Base-by-base conservation (phyloP, 2,888 invertebrate genomes). In the Drosophila barbarae region DNA sequence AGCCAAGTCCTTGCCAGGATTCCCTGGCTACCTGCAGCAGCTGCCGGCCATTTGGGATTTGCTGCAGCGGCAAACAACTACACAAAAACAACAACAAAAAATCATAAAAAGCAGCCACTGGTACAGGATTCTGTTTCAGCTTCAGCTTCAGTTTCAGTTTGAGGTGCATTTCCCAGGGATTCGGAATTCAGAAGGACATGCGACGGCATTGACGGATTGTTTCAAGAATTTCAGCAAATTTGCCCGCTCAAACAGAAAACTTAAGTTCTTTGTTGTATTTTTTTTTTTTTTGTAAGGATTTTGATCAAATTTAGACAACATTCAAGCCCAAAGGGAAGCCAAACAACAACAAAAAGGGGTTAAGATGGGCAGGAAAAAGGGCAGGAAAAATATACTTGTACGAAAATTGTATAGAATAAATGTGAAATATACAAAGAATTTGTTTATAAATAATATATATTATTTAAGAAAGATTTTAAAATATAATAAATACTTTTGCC, bases 211-310 rank as follows among this genome's bases (percentile, higher is more conserved):
- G 61, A 63, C 61, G 61, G 61, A 63, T 63, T 61, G 61, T 44
- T 60, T 61, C 61, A 61, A 51, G 51, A 51, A 63, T 61, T 63
- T 61, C 36, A 52, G 59, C 57, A 60, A 60, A 60, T 60, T 60
- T 60, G 57, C 12, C 57, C 59, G 39, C 36, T 56, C 59, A 59
- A 59, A 59, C 59, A 46, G 59, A 59, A 61, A 51, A 36, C 42
- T n/a, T 32, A 44, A 28, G 51, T 63, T 28, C 26, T 42, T 42
- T 41, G 41, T 23, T 41, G 39, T 41, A 6, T 21, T 26, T 28
- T 49, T 28, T 21, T 36, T 28, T 49, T 28, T 21, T 36, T 18
- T 18, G 18, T 12, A 35, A 32, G 50, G 18, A 42, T 50, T 61
- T 38, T 63, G 44, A 63, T 63, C 63, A 51, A 63, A 63, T 63